Evolutionary conservation across 2,797 vertebrate species (phyloP), one percentile per base, ranked within the genome.

Genomic region (Pygocentrus nattereri): DNA sequence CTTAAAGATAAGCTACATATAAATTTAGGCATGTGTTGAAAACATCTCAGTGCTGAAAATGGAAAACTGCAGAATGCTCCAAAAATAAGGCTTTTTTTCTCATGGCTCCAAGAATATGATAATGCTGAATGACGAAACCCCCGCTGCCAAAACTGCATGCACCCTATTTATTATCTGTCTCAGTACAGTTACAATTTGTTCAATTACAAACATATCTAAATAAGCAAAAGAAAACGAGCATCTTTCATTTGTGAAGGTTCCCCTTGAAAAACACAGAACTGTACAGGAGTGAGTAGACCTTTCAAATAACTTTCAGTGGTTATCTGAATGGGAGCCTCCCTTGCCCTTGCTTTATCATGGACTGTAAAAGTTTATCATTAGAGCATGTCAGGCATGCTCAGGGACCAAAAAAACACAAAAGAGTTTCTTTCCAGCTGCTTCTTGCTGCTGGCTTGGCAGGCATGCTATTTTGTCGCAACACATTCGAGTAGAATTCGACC

Each of bases 331-430:
- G 19, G 41, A 47, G 25, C 16, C 78, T 50, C 61, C 10, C 7
- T 52, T 61, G 18, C 47, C 47, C 78, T n/a, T 71, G 23, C 62
- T 30, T 74, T 70, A 54, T 78, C n/a, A 10, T 41, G 11, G 15
- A 50, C 44, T 47, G 59, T 50, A 61, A 74, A 74, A 12, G 30
- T 79, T 76, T 82, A 82, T 86, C 50, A 67, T 31, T 54, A 31
- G 56, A 59, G 41, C 30, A 80, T 82, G 72, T 83, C 68, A 76
- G 62, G 25, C 49, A 73, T 83, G 47, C 71, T 78, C 47, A 21
- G 27, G 73, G 27, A 69, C 12, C 50, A 23, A 47, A 56, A 56
- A 34, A 25, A 58, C 67, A 31, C 71, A 54, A 56, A 58, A 74
- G 30, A 41, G 21, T 58, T 73, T 54, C 49, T 56, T 56, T 38